Evolutionary conservation across 2,797 vertebrate genomes (phyloP).

Genomic region (Poliocrania exsul): DNA sequence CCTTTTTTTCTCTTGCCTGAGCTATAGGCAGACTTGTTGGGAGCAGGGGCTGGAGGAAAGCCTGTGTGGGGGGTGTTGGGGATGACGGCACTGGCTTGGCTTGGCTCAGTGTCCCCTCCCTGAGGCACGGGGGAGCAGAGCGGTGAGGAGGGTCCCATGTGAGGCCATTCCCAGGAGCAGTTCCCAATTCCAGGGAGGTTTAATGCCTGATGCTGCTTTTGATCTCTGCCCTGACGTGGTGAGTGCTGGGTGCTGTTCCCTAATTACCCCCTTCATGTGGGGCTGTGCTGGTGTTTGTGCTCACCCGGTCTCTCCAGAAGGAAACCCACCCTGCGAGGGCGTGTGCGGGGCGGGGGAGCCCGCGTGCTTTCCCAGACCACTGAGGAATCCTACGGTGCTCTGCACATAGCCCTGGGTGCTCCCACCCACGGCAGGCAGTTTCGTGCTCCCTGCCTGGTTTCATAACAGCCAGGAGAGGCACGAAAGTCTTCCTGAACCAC

Average conservation of each 20-base stretch:
- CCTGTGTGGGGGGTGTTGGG: fast-evolving
- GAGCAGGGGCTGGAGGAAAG: not conserved
- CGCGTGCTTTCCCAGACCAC: conserved; percentile 31
- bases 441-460: conserved; percentile 47
- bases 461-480: conserved; percentile 45
- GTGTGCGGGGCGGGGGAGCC: conserved; percentile 35
- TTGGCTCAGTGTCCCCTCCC: not conserved
- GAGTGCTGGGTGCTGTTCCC: not conserved
- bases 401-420: conserved; percentile 55
- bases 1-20: not conserved
- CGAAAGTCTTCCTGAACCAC: not conserved
- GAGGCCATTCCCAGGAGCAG: not conserved
- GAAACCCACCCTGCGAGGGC: not conserved
- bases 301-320: not conserved
- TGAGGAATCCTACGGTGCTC: not conserved
- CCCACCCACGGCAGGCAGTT: conserved; percentile 52
- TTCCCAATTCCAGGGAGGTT: not conserved
- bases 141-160: not conserved
- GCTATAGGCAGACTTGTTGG: not conserved
- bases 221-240: conserved; percentile 27
- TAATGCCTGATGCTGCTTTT: not conserved
- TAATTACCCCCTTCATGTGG: conserved; percentile 47
- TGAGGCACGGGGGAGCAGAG: not conserved
- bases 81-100: not conserved
- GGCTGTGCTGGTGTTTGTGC: not conserved